Conservation (phyloP, 2,797 vertebrate species). For the Lepidocolaptes lacrymiger region DNA sequence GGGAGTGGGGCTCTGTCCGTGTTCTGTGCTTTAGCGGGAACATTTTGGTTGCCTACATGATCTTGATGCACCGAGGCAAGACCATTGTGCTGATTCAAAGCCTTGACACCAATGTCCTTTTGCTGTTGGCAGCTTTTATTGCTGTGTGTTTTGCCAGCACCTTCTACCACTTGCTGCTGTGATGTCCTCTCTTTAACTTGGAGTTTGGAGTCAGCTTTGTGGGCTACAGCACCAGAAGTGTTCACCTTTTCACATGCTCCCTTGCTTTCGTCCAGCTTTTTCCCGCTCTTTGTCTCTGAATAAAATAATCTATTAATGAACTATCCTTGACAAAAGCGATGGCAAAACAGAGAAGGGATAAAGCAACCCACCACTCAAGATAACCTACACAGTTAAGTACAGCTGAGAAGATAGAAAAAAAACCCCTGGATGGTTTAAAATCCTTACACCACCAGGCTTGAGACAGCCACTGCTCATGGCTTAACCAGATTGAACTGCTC, state of each 20-base stretch:
- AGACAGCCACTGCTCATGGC: background rate
- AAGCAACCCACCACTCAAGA: background rate
- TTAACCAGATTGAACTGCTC: background rate
- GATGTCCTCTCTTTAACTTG: background rate
- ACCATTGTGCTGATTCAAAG: background rate
- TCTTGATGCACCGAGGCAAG: background rate
- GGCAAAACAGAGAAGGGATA: background rate
- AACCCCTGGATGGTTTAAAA: background rate
- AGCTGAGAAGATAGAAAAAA: background rate
- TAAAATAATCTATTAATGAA: background rate
- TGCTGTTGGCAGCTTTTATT: conserved; percentile 16
- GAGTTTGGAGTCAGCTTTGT: conserved; percentile 2
- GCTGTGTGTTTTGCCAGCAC: background rate
- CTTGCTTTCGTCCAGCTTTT: conserved; percentile 25
- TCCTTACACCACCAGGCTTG: background rate
- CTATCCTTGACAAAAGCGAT: background rate
- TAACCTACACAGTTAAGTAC: background rate
- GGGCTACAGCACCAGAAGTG: background rate
- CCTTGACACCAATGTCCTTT: background rate
- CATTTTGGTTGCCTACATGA: background rate
- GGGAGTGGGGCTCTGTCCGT: background rate
- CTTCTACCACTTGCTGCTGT: background rate
- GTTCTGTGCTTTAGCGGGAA: background rate
- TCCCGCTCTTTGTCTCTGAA: conserved; percentile 48
- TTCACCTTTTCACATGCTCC: conserved; percentile 37